A percentile compares a stretch with the other conserved stretches of the same genome.
These are phyloP conservation scores for Etheostoma perlongum DNA, from an alignment of 2,797 vertebrate genomes.

Conservation along the genomic window DNA sequence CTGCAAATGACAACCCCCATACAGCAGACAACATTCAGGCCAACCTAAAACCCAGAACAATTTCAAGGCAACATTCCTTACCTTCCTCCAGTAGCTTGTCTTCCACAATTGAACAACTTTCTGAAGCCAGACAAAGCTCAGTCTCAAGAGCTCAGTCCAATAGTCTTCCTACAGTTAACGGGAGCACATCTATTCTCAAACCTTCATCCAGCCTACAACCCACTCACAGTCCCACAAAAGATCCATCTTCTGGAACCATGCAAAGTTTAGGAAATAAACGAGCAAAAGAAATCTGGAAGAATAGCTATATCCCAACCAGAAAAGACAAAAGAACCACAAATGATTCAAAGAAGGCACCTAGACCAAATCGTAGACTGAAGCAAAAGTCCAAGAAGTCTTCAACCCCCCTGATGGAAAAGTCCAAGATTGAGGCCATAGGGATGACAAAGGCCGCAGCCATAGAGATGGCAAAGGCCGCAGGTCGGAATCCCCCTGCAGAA, in stretches of 20 bases:
- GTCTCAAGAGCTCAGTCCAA: not conserved
- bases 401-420: slow-evolving; percentile 47
- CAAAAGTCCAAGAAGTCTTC: no score
- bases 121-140: not conserved
- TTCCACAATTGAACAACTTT: not conserved
- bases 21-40: not conserved
- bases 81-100: not conserved
- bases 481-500: not conserved
- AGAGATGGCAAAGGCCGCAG: slow-evolving; percentile 7
- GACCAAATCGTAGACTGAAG: not conserved
- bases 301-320: not conserved
- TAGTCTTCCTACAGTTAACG: not conserved
- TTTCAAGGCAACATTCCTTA: not conserved
- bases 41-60: accelerated
- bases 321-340: not conserved
- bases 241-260: not conserved
- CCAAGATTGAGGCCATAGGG: slow-evolving; percentile 9
- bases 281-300: not conserved
- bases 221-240: no score
- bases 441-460: slow-evolving; percentile 9
- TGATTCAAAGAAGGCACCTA: accelerated
- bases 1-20: not conserved
- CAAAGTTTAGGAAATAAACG: not conserved
- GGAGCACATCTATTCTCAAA: not conserved
- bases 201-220: not conserved